Conservation (phyloP, 2,113 vertebrate species). For the Tenrec ecaudatus region DNA sequence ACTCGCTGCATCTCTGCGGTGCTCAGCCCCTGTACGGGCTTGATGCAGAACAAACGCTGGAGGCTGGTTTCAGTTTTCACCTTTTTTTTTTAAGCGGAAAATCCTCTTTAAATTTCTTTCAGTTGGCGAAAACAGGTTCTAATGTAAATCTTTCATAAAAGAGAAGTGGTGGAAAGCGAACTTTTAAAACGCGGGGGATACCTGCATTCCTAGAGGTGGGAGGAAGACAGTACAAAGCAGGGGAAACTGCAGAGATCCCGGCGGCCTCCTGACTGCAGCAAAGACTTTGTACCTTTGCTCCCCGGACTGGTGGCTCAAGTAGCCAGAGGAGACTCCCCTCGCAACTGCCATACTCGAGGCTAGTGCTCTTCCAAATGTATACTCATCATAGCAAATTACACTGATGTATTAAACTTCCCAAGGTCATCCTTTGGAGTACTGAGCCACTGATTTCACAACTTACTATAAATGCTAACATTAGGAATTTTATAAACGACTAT, state of each 20-base stretch:
- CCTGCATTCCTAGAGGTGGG: background rate
- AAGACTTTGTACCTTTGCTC: slow-evolving; percentile 68
- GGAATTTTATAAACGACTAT: slow-evolving; percentile 32
- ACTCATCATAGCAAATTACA: background rate
- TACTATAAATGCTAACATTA: slow-evolving; percentile 45
- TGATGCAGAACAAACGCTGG: background rate
- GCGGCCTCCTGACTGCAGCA: background rate
- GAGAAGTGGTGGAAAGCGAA: background rate
- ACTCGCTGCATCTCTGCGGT: background rate
- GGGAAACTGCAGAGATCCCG: slow-evolving; percentile 4
- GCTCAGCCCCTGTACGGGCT: background rate
- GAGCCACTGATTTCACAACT: slow-evolving; percentile 29
- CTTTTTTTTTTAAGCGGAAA: background rate
- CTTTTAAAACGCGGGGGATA: background rate
- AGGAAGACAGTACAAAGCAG: background rate
- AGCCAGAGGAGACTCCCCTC: background rate
- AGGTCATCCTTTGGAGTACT: slow-evolving; percentile 52
- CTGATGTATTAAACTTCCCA: background rate
- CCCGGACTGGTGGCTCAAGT: background rate
- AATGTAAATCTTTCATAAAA: background rate
- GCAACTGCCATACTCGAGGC: background rate
- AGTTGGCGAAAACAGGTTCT: background rate
- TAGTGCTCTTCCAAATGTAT: background rate
- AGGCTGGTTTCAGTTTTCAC: background rate
- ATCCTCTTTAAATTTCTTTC: background rate